These are phyloP conservation scores for Suillia variegata DNA, from an alignment of 2,888 invertebrate species.

Conservation along the genomic window DNA sequence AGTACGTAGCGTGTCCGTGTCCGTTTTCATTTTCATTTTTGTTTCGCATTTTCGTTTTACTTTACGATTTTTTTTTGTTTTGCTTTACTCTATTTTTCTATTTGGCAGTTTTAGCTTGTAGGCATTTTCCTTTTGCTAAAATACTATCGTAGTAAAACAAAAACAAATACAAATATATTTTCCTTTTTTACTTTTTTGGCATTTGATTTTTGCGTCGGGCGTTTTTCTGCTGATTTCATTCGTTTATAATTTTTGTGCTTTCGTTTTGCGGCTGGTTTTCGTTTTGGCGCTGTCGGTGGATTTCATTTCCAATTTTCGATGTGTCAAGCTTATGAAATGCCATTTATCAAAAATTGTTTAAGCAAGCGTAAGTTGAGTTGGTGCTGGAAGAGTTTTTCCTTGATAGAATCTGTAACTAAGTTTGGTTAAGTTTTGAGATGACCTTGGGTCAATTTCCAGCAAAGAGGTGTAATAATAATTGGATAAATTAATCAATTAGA, in stretches of 20 bases:
- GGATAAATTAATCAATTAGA: too few species aligned
- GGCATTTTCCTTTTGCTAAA: too few species aligned
- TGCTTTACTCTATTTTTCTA: neutral
- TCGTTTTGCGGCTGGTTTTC: neutral
- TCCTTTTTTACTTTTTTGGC: conserved; percentile 16
- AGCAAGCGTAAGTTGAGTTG: neutral
- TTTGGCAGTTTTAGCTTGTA: neutral
- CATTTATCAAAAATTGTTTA: conserved; percentile 41
- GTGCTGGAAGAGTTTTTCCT: too few species aligned
- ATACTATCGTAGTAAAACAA: neutral
- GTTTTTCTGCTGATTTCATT: conserved; percentile 41
- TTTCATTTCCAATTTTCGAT: conserved; percentile 51
- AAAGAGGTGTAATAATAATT: too few species aligned
- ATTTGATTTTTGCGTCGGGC: conserved; percentile 38
- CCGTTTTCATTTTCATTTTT: conserved; percentile 30
- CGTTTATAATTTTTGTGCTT: conserved; percentile 16
- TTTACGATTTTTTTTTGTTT: neutral
- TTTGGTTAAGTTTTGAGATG: too few species aligned
- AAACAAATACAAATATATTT: neutral
- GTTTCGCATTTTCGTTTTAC: conserved; percentile 37
- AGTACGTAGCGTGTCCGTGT: conserved; percentile 42
- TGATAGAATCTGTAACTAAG: too few species aligned
- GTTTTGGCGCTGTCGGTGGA: conserved; percentile 11
- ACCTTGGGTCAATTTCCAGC: too few species aligned
- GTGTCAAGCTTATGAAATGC: conserved; percentile 49